phyloP scores from a whole-genome alignment of 2,888 invertebrate genomes.

The Globia sparganii region DNA sequence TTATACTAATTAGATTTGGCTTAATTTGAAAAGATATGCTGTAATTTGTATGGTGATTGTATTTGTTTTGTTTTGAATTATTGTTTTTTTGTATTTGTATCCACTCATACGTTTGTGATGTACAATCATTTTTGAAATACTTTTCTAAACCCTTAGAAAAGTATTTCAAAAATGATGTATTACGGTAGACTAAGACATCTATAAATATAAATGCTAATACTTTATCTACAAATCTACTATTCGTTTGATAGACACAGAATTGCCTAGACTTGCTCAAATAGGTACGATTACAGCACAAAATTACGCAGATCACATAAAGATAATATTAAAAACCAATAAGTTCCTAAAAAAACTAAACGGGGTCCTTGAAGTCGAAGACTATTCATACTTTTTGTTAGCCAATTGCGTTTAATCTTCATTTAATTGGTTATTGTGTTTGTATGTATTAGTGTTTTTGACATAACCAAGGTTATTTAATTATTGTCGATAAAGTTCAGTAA shows the following conservation, averaged over 20 bases:
- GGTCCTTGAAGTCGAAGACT: conserved; percentile 50
- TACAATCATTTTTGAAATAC: no score
- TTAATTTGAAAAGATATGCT: no score
- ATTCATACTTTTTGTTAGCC: conserved; percentile 57
- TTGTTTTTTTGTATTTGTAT: no score
- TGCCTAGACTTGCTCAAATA: background rate
- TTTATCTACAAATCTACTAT: background rate
- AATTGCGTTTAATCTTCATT: conserved; percentile 66
- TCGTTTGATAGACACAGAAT: conserved; percentile 1
- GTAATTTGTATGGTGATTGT: no score
- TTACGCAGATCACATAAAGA: conserved; percentile 5
- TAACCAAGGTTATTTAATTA: conserved; percentile 67
- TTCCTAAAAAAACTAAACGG: conserved; percentile 22
- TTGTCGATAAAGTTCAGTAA: conserved; percentile 61
- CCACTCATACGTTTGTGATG: no score
- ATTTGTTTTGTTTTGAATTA: no score
- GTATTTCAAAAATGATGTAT: no score
- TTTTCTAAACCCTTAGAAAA: no score
- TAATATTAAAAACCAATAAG: conserved; percentile 46
- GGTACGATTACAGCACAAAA: no score
- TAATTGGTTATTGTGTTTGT: conserved; percentile 72
- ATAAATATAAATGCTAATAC: background rate
- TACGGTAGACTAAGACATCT: no score
- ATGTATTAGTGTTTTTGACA: conserved; percentile 61
- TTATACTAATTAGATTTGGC: background rate